phyloP scores from a whole-genome alignment of 2,888 invertebrate genomes.

The Acrobasis suavella region DNA sequence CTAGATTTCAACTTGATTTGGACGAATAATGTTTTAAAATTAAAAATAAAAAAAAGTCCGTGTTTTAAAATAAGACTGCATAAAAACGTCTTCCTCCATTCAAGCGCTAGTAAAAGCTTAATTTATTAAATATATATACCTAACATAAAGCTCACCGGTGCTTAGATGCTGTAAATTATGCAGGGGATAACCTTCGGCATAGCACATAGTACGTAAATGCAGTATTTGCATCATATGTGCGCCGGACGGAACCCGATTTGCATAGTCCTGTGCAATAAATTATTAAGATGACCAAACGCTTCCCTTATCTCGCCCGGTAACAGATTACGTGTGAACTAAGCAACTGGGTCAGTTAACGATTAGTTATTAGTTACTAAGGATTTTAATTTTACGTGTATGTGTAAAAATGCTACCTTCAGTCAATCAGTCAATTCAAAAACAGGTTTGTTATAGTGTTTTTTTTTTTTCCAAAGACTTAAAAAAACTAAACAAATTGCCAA shows the following conservation, averaged over 20 bases:
- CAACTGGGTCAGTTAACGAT: conserved; percentile 36
- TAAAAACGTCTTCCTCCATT: too few species aligned
- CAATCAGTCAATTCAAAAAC: too few species aligned
- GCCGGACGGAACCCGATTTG: conserved; percentile 59
- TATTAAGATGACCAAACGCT: conserved; percentile 58
- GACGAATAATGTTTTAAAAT: neutral
- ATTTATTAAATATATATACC: too few species aligned
- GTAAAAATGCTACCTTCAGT: neutral
- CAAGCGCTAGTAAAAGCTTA: too few species aligned
- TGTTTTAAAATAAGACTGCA: neutral
- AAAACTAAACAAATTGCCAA: too few species aligned
- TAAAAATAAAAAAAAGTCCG: neutral
- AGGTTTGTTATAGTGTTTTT: too few species aligned
- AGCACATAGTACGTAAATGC: conserved; percentile 14
- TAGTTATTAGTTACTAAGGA: neutral
- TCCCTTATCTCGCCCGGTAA: conserved; percentile 52
- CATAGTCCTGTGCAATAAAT: conserved; percentile 54
- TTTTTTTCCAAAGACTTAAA: too few species aligned
- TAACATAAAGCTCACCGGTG: neutral
- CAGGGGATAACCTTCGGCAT: neutral
- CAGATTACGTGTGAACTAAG: conserved; percentile 58
- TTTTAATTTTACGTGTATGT: neutral
- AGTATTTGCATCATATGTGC: conserved; percentile 29
- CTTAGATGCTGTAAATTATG: conserved; percentile 17
- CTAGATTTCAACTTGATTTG: too few species aligned